These are phyloP conservation scores for Acleris cristana DNA, from an alignment of 2,888 invertebrate genomes.

Conservation along the genomic window DNA sequence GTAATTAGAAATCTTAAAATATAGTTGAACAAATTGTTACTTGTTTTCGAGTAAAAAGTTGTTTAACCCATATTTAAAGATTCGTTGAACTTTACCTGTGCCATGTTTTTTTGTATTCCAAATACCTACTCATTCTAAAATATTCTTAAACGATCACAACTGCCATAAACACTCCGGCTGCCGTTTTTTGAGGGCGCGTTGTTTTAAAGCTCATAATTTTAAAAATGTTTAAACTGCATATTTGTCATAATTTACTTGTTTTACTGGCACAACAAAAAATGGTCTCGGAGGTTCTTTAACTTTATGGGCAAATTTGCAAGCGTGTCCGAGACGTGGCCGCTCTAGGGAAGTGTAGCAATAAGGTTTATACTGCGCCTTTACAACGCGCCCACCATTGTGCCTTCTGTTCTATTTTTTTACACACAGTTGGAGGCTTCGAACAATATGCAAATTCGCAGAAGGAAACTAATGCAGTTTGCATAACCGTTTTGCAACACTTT, in stretches of 20 bases:
- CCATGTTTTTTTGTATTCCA: too few relatives aligned
- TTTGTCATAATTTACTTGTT: slow-evolving; percentile 49
- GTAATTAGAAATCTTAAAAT: too few relatives aligned
- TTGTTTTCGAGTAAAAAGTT: too few relatives aligned
- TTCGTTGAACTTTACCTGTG: too few relatives aligned
- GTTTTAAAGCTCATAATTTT: slow-evolving; percentile 12
- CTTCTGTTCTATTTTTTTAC: slow-evolving; percentile 56
- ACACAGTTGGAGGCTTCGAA: slow-evolving; percentile 59
- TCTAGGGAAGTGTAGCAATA: slow-evolving; percentile 55
- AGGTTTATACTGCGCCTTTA: slow-evolving; percentile 46
- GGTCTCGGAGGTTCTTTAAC: slow-evolving; percentile 52
- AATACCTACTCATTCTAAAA: too few relatives aligned
- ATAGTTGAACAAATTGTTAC: too few relatives aligned
- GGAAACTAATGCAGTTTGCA: slow-evolving; percentile 55
- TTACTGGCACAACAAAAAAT: slow-evolving; percentile 55
- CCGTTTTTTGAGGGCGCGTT: slow-evolving; percentile 25
- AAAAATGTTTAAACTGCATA: slow-evolving; percentile 47
- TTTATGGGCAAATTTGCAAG: slow-evolving; percentile 54
- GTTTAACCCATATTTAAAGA: too few relatives aligned
- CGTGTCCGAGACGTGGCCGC: slow-evolving; percentile 44
- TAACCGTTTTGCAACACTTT: slow-evolving; percentile 58
- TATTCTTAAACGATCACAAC: neutral
- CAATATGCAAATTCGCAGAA: slow-evolving; percentile 77
- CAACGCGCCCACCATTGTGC: slow-evolving; percentile 49
- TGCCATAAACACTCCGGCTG: slow-evolving; percentile 23